phyloP scores from a whole-genome alignment of 1,140 invertebrate genomes.

The Sarcophaga bullata region DNA sequence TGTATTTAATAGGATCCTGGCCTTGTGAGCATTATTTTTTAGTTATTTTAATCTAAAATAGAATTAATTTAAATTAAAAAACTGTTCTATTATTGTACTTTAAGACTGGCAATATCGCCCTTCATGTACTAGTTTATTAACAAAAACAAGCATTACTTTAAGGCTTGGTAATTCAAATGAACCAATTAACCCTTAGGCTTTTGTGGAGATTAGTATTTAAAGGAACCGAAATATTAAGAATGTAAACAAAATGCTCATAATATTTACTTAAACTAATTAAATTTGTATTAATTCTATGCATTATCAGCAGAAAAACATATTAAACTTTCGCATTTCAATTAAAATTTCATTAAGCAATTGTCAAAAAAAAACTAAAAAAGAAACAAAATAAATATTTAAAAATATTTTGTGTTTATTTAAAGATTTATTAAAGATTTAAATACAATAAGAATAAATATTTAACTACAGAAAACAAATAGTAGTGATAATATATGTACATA shows the following conservation, averaged over 20 bases:
- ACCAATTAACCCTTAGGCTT: neutral
- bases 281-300: neutral
- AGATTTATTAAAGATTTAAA: neutral
- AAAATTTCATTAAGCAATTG: neutral
- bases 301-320: neutral
- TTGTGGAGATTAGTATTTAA: too few relatives aligned
- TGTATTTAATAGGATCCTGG: too few relatives aligned
- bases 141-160: neutral
- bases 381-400: neutral
- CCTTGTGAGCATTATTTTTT: too few relatives aligned
- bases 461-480: neutral
- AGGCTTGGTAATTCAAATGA: neutral
- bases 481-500: neutral
- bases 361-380: constrained; percentile 1
- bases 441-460: constrained; percentile 23
- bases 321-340: constrained; percentile 17
- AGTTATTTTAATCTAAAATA: too few relatives aligned
- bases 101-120: too few relatives aligned
- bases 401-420: neutral
- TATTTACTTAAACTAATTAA: constrained; percentile 12
- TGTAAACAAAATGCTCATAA: neutral
- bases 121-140: neutral
- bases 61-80: too few relatives aligned
- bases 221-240: too few relatives aligned
- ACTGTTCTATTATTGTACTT: too few relatives aligned